Base-by-base conservation (phyloP, 2,888 invertebrate species). In the Lobophora halterata region DNA sequence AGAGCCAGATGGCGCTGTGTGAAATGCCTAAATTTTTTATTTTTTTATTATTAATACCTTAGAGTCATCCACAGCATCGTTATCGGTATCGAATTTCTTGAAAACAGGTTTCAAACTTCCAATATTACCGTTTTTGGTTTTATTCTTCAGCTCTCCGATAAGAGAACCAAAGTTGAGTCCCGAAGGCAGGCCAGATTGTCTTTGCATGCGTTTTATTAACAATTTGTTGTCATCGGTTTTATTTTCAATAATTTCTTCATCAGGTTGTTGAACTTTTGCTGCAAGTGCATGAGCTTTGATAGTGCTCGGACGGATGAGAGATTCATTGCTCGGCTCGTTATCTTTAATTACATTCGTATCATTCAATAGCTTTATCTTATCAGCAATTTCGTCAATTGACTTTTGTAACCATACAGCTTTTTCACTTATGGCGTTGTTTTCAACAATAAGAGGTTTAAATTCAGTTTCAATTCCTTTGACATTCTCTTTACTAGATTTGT, bases 101-200 rank as follows among this genome's bases (percentile, higher is more conserved):
- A 87, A 86, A 27, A 87, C 86, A 1, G 87, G 86, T 55, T 85
- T 86, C 10, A 83, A 56, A 25, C 73, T 74, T 5, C 78, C 79
- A 38, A 72, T 77, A 39, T 61, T 64, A 3, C 65, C 63, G 44
- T 80, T 80, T 41, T 68, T 75, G 1, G 87, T 86, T 66, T 81
- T 86, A 42, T 65, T 74, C 53, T 79, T 86, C 43, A 87, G 56
- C 51, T 87, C 87, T 19, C 87, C 87, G 34, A 87, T 86, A 9
- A 87, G 77, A 13, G 85, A 86, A 31, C 86, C 85, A 39, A 86
- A 87, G 52, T 82, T 82, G 5, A 86, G 58, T 13, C 79, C 79
- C 3, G 60, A 50, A 8, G 81, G 82, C 38, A 79, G 56, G 1
- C 75, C 82, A 5, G 79, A 58, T 39, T 79, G 83, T 45, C 73